A percentile compares a stretch with the other conserved stretches of the same genome.
phyloP scores from a whole-genome alignment of 2,113 vertebrate species.

The Tetraodon nigroviridis region DNA sequence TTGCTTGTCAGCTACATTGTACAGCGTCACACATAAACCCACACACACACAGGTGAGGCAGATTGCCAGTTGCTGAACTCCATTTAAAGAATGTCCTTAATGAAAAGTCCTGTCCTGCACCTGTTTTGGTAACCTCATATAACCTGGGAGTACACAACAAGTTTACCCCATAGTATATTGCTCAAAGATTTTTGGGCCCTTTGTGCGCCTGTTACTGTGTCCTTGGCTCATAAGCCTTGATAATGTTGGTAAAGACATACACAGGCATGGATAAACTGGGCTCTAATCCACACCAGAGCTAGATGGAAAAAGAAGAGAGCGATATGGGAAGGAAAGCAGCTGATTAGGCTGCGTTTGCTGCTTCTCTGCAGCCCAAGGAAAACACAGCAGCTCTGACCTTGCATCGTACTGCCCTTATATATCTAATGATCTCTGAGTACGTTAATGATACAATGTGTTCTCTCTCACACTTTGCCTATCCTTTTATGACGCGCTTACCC shows the following conservation, averaged over 20 bases:
- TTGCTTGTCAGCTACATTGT: too few species aligned
- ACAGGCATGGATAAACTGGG: slow-evolving; percentile 48
- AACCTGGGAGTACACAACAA: slow-evolving; percentile 36
- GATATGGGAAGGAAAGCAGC: slow-evolving; percentile 37
- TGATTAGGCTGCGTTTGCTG: slow-evolving; percentile 69
- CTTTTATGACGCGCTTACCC: slow-evolving; percentile 34
- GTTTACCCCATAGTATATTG: slow-evolving; percentile 51
- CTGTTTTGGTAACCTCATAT: slow-evolving; percentile 48
- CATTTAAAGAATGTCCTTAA: slow-evolving; percentile 50
- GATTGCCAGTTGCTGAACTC: slow-evolving; percentile 42
- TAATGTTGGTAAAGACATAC: slow-evolving; percentile 63
- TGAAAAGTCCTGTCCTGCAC: slow-evolving; percentile 55
- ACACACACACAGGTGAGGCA: slow-evolving; percentile 21
- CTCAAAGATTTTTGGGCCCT: slow-evolving; percentile 55
- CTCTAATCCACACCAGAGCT: slow-evolving; percentile 52
- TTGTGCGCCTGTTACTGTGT: slow-evolving; percentile 51
- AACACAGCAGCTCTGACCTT: slow-evolving; percentile 71
- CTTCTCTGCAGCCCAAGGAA: slow-evolving; percentile 60
- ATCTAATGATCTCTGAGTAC: slow-evolving; percentile 76
- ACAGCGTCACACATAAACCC: neutral
- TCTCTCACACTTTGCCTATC: slow-evolving; percentile 55
- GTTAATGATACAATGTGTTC: slow-evolving; percentile 71
- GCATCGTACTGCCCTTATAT: slow-evolving; percentile 65
- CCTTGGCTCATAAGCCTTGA: slow-evolving; percentile 62
- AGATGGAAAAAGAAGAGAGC: slow-evolving; percentile 42